A percentile compares a stretch with the other conserved stretches of the same genome.
phyloP scores from a whole-genome alignment of 2,888 invertebrate genomes.

The Actias luna region DNA sequence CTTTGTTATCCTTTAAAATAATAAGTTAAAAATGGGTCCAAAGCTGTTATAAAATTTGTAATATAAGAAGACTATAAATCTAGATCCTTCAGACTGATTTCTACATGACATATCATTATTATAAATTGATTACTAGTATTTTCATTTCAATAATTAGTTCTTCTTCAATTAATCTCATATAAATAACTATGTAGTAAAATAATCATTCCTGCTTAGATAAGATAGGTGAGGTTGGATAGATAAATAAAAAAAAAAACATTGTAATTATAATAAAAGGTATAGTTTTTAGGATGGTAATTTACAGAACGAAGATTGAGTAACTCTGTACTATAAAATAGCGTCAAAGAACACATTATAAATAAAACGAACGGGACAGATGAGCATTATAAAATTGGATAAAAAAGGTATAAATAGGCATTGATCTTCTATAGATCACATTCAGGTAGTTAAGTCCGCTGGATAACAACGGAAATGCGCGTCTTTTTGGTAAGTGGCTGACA shows the following conservation, averaged over 20 bases:
- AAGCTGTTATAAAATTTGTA: too few species aligned
- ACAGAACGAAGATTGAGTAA: constrained; percentile 70
- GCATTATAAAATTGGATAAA: constrained; percentile 66
- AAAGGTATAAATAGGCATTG: constrained; percentile 75
- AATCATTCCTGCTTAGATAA: too few species aligned
- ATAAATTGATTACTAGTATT: too few species aligned
- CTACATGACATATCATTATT: too few species aligned
- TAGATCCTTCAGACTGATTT: too few species aligned
- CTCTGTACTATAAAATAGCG: constrained; percentile 57
- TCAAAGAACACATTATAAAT: constrained; percentile 64
- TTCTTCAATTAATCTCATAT: background rate
- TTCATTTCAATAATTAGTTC: too few species aligned
- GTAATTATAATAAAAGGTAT: too few species aligned
- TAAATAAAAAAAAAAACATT: background rate
- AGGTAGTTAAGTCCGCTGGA: constrained; percentile 56
- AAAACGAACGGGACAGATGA: constrained; percentile 59
- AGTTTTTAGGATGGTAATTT: too few species aligned
- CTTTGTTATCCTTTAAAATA: too few species aligned
- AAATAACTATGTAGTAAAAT: background rate
- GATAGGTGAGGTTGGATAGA: too few species aligned
- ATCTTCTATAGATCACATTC: constrained; percentile 64
- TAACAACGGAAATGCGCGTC: constrained; percentile 66
- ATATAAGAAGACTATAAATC: too few species aligned
- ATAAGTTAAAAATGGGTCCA: too few species aligned
- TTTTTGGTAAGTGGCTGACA: constrained; percentile 58